Base-by-base conservation (phyloP, 1,140 invertebrate genomes). In the Brachionus koreanus region DNA sequence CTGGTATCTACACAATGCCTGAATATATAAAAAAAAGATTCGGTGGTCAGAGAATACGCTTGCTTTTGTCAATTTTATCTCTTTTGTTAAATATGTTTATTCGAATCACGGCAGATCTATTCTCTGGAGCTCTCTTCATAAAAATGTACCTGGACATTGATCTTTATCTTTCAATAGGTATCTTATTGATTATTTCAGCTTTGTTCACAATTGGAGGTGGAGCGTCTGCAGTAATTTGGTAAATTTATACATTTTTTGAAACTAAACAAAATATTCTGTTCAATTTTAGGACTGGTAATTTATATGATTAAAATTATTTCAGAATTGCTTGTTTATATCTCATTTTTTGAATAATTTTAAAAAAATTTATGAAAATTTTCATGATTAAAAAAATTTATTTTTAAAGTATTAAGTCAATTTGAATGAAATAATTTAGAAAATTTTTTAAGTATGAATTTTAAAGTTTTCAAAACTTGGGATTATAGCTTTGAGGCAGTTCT, bases 31-130 rank as follows among this genome's bases (percentile, higher is more conserved):
- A 89, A 74, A 88, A 89, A 76, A 85, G 91, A 74, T 91, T 91
- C 85, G 91, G 91, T 35, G 90, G 91, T 35, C 86, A 90, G 79
- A 85, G 91, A 65, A 90, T 91, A 43, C 86, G 90, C 57, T 87
- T 91, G 9, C 91, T 90, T 84, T 85, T 92, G 33, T 89, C 91
- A 33, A 86, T 91, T 35, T 85, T 92, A 5, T 89, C 91, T 10
- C 86, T 92, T 1, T 84, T 91, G 12, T 86, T 92, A 9, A 92
- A 91, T 84, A 88, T 92, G 25, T 91, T 92, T 84, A 92, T 91
- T 6, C 91, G 91, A 86, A 91, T 91, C 72, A 91, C 91, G 25
- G 90, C 90, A 9, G 90, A 90, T 83, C 86, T 91, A 74, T 91
- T 89, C 85, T 90, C 90, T 42, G 90, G 90, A 13, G 90, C 89